Evolutionary conservation across 1,140 invertebrate genomes (phyloP).

Genomic region (Orchesella cincta): DNA sequence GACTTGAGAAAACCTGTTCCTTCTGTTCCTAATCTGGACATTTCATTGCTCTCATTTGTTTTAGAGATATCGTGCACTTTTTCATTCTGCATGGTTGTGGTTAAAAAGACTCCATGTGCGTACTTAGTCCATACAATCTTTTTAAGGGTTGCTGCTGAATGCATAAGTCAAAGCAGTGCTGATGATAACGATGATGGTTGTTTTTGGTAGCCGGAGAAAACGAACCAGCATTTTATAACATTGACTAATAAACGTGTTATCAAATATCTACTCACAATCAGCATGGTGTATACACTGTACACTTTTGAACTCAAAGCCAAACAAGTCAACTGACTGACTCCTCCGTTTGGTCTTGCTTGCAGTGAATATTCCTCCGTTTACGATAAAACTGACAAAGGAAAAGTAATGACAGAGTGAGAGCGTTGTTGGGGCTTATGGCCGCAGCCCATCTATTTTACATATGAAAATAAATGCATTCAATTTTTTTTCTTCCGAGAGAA

Average conservation of each 20-base stretch:
- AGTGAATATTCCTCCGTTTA: neutral
- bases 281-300: neutral
- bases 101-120: slow-evolving; percentile 1
- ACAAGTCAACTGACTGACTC: too few relatives aligned
- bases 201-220: neutral
- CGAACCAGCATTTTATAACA: neutral
- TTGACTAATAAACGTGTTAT: slow-evolving; percentile 12
- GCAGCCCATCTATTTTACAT: too few relatives aligned
- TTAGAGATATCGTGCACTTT: neutral
- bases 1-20: neutral
- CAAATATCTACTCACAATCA: slow-evolving; percentile 14
- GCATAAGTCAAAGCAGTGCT: too few relatives aligned
- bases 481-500: too few relatives aligned
- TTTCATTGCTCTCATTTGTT: slow-evolving; percentile 21
- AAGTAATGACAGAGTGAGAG: slow-evolving; percentile 3
- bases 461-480: neutral
- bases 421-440: too few relatives aligned
- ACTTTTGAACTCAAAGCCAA: too few relatives aligned
- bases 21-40: slow-evolving; percentile 2
- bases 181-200: too few relatives aligned
- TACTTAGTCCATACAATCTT: neutral
- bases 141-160: too few relatives aligned
- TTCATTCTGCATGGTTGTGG: neutral
- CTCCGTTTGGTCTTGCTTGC: too few relatives aligned
- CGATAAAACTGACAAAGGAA: neutral